A percentile compares a stretch with the other conserved stretches of the same genome.
phyloP scores from a whole-genome alignment of 2,113 vertebrate genomes.

The Myrmecophaga tridactyla region DNA sequence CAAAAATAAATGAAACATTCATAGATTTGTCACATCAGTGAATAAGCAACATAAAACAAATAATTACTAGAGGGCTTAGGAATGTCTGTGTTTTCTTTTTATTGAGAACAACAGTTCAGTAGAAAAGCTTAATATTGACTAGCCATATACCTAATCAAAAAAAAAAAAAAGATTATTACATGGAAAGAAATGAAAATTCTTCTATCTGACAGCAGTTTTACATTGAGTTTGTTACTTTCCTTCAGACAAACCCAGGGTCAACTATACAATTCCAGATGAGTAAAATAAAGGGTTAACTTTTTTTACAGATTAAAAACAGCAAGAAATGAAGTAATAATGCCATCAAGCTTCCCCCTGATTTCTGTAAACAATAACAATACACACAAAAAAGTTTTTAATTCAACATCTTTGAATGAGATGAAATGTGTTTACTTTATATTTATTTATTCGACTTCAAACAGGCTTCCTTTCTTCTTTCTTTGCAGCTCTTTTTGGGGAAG shows the following conservation, averaged over 20 bases:
- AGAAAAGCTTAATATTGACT: constrained; percentile 2
- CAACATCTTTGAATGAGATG: neutral
- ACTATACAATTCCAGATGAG: neutral
- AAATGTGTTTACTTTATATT: neutral
- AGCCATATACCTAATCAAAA: neutral
- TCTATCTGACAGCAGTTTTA: neutral
- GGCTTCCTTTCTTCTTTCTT: neutral
- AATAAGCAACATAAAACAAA: constrained; percentile 3
- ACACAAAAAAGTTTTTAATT: neutral
- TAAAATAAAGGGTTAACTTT: neutral
- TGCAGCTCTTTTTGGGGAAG: neutral
- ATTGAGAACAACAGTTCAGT: neutral
- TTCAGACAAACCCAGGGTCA: neutral
- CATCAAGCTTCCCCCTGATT: neutral
- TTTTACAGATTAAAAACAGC: neutral
- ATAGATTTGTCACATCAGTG: neutral
- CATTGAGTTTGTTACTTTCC: neutral
- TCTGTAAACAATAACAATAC: neutral
- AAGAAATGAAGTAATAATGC: neutral
- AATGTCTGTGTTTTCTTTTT: constrained; percentile 25
- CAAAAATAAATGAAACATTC: neutral
- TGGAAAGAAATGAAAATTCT: neutral
- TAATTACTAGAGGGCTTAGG: neutral
- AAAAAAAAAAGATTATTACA: neutral
- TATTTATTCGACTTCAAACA: neutral